Base-by-base conservation (phyloP, 2,888 invertebrate genomes). In the Didymodactylos carnosus region DNA sequence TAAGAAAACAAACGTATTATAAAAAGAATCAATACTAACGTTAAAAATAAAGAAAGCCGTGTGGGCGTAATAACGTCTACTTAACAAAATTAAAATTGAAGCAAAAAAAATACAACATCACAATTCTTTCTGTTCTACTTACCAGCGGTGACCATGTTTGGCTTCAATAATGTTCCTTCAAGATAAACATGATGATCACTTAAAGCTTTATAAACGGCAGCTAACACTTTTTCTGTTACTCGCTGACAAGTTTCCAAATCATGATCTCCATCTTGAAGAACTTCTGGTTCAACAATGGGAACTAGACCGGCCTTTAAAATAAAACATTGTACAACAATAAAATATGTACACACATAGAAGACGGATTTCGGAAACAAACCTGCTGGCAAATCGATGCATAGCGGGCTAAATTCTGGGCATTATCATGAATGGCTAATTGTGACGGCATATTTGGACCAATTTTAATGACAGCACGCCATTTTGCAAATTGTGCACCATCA, bases 211-310 rank as follows among this genome's bases (percentile, higher is more conserved):
- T 94, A 95, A 43, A 90, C 90, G 79, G 93, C 94, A 71, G 94
- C 90, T 80, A 97, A 85, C 43, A 95, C 94, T 81, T 40, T 39
- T 7, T 70, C 70, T 5, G 39, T 70, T 40, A 35, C 39, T 14
- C 70, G 70, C 25, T 40, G 70, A 70, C 70, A 70, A 23, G 5
- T 25, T 13, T 70, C 70, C 16, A 70, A 19, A 25, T 39, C 40
- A 40, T 70, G 70, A 70, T 39, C 40, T 39, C 70, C 70, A 70
- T 70, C 70, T 39, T 25, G 39, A n/a, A 98, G 86, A 51, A 98
- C 91, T 85, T 98, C 98, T 41, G 98, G 98, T 84, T 98, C 98
- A 73, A 98, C 97, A 82, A 98, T 98, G 46, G 98, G 98, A 70
- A 98, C 98, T 82, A 98, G 90, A 78, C 95, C 89, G 84, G 92